Evolutionary conservation across 2,888 invertebrate species (phyloP).

Genomic region (Aleiodes leptofemur): DNA sequence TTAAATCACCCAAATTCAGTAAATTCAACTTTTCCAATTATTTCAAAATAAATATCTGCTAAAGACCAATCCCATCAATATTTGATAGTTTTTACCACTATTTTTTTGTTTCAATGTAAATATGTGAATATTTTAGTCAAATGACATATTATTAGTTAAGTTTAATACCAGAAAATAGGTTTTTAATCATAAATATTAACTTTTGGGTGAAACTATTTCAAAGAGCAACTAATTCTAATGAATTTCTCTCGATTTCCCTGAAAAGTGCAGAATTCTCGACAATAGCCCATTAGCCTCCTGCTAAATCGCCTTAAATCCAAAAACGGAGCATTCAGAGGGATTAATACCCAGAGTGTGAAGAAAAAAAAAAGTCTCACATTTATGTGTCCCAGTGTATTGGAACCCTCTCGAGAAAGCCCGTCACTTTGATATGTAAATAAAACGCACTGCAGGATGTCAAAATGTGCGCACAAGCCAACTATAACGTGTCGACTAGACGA

Average conservation of each 20-base stretch:
- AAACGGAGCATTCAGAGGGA: conserved; percentile 58
- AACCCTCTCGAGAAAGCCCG: conserved; percentile 54
- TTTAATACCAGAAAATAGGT: too few species aligned
- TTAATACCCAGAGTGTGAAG: conserved; percentile 46
- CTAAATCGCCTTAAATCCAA: conserved; percentile 53
- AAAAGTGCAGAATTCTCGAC: background rate
- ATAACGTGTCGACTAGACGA: conserved; percentile 32
- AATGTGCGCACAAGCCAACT: conserved; percentile 44
- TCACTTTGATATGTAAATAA: conserved; percentile 75
- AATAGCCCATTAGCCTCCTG: conserved; percentile 49
- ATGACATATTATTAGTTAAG: too few species aligned
- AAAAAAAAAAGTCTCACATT: conserved; percentile 42
- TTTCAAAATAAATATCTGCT: too few species aligned
- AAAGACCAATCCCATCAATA: too few species aligned
- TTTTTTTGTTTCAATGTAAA: too few species aligned
- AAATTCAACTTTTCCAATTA: too few species aligned
- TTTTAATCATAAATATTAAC: too few species aligned
- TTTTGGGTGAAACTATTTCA: too few species aligned
- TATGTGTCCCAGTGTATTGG: conserved; percentile 53
- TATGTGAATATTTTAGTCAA: too few species aligned
- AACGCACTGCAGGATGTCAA: conserved; percentile 66
- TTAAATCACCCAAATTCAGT: too few species aligned
- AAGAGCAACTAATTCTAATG: background rate
- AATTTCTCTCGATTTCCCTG: background rate
- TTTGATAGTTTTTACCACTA: too few species aligned